A percentile compares a stretch with the other conserved stretches of the same genome.
Evolutionary conservation across 1,140 invertebrate genomes (phyloP).

Genomic region (Bursaphelenchus mucronatus): DNA sequence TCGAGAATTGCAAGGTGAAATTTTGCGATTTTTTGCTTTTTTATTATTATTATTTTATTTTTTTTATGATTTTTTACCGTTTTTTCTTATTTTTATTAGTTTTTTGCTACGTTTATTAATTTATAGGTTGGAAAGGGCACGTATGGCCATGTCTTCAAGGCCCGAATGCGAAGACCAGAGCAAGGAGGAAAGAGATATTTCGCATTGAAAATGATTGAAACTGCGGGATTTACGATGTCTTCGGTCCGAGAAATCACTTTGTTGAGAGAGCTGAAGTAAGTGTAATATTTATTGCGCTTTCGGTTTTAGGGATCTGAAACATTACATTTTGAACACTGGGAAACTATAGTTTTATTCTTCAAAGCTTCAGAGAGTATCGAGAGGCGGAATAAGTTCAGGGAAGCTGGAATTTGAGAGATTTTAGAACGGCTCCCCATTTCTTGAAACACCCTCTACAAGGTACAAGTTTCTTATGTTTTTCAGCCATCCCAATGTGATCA

Average conservation of each 20-base stretch:
- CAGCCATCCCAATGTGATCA: constrained; percentile 56
- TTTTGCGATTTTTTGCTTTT: constrained; percentile 24
- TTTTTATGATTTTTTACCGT: no score
- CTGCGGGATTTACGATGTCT: constrained; percentile 96
- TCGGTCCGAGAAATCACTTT: constrained; percentile 98
- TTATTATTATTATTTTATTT: no score
- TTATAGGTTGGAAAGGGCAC: constrained; percentile 78
- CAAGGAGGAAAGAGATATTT: constrained; percentile 70
- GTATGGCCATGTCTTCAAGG: constrained; percentile 98
- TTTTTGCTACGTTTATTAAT: no score
- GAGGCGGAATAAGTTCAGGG: no score
- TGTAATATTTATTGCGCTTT: not conserved
- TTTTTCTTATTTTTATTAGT: not conserved
- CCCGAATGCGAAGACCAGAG: constrained; percentile 70
- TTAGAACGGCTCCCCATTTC: no score
- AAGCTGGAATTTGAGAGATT: no score
- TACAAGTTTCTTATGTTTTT: no score
- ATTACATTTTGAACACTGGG: no score
- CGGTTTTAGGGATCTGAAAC: no score
- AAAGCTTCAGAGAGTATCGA: no score
- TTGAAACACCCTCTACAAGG: no score
- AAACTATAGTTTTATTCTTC: no score
- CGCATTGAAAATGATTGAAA: constrained; percentile 98
- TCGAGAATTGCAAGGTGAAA: constrained; percentile 91
- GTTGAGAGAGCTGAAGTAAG: constrained; percentile 90